Percentiles rank a stretch among this genome's conserved stretches.
Evolutionary conservation across 2,113 vertebrate species (phyloP).

Genomic region (Maccullochella peelii): DNA sequence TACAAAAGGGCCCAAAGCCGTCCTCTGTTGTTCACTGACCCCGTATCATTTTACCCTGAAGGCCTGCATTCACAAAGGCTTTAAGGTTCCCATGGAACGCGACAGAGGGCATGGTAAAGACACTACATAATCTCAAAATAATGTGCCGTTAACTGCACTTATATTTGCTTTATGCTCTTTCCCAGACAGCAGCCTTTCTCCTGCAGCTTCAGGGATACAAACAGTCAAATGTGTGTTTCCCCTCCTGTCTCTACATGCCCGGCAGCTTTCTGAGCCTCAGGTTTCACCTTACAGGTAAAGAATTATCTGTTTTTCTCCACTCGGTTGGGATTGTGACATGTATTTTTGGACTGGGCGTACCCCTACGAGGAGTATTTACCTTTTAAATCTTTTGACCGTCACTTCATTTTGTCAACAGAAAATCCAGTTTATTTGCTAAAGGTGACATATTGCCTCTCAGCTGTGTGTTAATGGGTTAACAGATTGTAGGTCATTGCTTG

Average conservation of each 20-base stretch:
- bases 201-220: slow-evolving; percentile 21
- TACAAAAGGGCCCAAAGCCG: slow-evolving; percentile 37
- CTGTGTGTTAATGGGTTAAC: background rate
- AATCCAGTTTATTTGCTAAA: slow-evolving; percentile 10
- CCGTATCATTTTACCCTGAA: slow-evolving; percentile 54
- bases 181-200: background rate
- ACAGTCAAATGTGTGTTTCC: slow-evolving; percentile 6
- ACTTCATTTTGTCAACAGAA: slow-evolving; percentile 13
- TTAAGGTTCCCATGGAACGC: slow-evolving; percentile 27
- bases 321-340: slow-evolving; percentile 10
- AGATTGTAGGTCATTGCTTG: slow-evolving; percentile 19
- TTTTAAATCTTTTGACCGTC: slow-evolving; percentile 6
- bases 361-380: slow-evolving; percentile 14
- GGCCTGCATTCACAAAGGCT: slow-evolving; percentile 31
- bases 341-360: slow-evolving; percentile 18
- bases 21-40: slow-evolving; percentile 52
- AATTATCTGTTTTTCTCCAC: slow-evolving; percentile 54
- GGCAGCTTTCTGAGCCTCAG: slow-evolving; percentile 41
- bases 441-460: background rate
- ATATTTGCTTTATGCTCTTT: background rate
- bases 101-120: background rate
- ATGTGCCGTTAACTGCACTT: background rate
- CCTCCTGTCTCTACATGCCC: slow-evolving; percentile 73
- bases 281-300: slow-evolving; percentile 70
- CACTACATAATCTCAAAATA: background rate